Base-by-base conservation (phyloP, 2,888 invertebrate genomes). In the Cecidostiba fungosa region DNA sequence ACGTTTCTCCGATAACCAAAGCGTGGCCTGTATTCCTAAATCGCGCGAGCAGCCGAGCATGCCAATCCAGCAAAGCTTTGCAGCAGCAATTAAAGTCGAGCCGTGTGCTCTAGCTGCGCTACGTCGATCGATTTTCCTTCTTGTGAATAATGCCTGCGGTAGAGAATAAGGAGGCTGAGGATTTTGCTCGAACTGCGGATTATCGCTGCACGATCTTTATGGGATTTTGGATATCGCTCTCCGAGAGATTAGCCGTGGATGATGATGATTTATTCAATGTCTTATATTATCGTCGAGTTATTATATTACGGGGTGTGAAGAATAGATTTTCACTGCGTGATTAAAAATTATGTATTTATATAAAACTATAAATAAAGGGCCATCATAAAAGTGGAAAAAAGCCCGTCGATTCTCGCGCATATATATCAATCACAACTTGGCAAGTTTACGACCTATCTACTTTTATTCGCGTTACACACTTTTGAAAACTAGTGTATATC, bases 1-100 rank as follows among this genome's bases (percentile, higher is more conserved):
- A 85, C 84, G 47, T 80, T 80, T 85, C 39, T n/a, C 80, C 84
- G 70, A 85, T 85, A 85, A 80, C 14, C 59, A 14, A 26, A 10
- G 62, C 73, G 23, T 32, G 47, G 29, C 36, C 23, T 69, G 76
- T 54, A 50, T 19, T 74, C 54, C 47, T 82, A 82, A 82, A 82
- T 69, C 66, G 32, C 50, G 26, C 16, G n/a, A 23, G 39, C 76
- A 12, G n/a, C 29, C 14, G 0, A 23, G 83, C 59, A 78, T 54
- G 77, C 72, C 83, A 83, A 83, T 77, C 23, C 23, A 59, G n/a
- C 66, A 16, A 43, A 29, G 29, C 23, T 36, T 77, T 23, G 26
- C 4, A 16, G 2, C 19, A 26, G 78, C 50, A 78, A 84, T 78
- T 78, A 78, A 73, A 78, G 50, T 84, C 84, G 47, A 2, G 16